Evolutionary conservation across 2,888 invertebrate species (phyloP).

Genomic region (Balanococcus diminutus): DNA sequence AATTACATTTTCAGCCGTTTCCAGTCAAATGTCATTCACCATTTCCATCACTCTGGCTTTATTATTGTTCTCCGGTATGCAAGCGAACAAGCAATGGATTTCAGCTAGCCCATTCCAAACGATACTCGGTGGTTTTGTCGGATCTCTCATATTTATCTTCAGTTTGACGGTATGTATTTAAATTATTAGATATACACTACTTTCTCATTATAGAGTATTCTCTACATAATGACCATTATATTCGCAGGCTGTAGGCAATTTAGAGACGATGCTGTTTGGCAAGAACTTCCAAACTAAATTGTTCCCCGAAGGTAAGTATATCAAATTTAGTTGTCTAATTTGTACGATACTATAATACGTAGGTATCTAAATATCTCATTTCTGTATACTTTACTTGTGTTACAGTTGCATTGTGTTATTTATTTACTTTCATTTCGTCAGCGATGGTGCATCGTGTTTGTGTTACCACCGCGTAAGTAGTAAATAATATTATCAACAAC

Average conservation of each 20-base stretch:
- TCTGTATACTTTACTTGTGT: slow-evolving; percentile 58
- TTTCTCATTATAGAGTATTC: not conserved
- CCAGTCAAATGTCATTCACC: slow-evolving; percentile 76
- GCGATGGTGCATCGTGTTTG: slow-evolving; percentile 92
- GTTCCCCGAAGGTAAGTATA: slow-evolving; percentile 75
- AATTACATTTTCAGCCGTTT: slow-evolving; percentile 68
- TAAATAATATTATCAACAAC: no score
- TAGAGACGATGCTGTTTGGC: slow-evolving; percentile 84
- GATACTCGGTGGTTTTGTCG: slow-evolving; percentile 86
- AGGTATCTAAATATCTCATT: not conserved
- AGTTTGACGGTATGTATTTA: slow-evolving; percentile 73
- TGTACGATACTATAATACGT: not conserved
- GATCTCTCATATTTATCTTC: slow-evolving; percentile 84
- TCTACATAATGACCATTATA: not conserved
- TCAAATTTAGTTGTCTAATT: not conserved
- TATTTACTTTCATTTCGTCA: slow-evolving; percentile 78
- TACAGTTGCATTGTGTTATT: slow-evolving; percentile 74
- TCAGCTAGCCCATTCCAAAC: slow-evolving; percentile 81
- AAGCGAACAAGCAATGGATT: slow-evolving; percentile 84
- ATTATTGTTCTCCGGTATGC: slow-evolving; percentile 88
- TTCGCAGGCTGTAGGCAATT: slow-evolving; percentile 70
- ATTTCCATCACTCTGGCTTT: slow-evolving; percentile 81
- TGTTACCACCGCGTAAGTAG: slow-evolving; percentile 72
- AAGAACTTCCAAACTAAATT: slow-evolving; percentile 84
- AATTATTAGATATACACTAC: not conserved